Conservation (phyloP, 2,888 invertebrate species). For the Furcula furcula region DNA sequence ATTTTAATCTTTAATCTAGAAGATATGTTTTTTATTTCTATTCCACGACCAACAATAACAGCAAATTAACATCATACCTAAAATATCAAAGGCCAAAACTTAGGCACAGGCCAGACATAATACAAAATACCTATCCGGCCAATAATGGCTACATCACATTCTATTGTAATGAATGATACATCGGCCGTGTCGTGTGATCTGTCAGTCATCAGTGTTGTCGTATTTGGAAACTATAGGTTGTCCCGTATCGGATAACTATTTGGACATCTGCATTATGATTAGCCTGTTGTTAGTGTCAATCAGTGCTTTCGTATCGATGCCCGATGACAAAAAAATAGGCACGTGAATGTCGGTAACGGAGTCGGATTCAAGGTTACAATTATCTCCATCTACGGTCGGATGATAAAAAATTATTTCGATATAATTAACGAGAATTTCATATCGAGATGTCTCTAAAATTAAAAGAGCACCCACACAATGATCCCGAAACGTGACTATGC, state of each 20-base stretch:
- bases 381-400: conserved; percentile 28
- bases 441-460: conserved; percentile 63
- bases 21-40: conserved; percentile 36
- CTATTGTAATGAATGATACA: conserved; percentile 55
- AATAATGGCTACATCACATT: conserved; percentile 50
- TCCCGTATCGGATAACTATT: conserved; percentile 68
- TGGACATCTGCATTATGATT: conserved; percentile 64
- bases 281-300: conserved; percentile 63
- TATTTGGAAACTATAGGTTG: conserved; percentile 56
- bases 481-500: conserved; percentile 68
- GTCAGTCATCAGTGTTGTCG: conserved; percentile 59
- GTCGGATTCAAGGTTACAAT: conserved; percentile 46
- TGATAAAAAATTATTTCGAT: conserved; percentile 53
- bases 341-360: conserved; percentile 45
- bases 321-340: conserved; percentile 44
- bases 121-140: conserved; percentile 49
- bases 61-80: conserved; percentile 53
- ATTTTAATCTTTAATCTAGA: conserved; percentile 43
- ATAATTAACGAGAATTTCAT: conserved; percentile 70
- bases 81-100: conserved; percentile 49
- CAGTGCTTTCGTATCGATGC: conserved; percentile 51
- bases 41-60: conserved; percentile 52
- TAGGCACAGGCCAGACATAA: conserved; percentile 53
- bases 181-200: conserved; percentile 40
- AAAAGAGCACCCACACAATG: conserved; percentile 65